phyloP scores from a whole-genome alignment of 2,888 invertebrate genomes.

The Drosophila pseudotakahashii region DNA sequence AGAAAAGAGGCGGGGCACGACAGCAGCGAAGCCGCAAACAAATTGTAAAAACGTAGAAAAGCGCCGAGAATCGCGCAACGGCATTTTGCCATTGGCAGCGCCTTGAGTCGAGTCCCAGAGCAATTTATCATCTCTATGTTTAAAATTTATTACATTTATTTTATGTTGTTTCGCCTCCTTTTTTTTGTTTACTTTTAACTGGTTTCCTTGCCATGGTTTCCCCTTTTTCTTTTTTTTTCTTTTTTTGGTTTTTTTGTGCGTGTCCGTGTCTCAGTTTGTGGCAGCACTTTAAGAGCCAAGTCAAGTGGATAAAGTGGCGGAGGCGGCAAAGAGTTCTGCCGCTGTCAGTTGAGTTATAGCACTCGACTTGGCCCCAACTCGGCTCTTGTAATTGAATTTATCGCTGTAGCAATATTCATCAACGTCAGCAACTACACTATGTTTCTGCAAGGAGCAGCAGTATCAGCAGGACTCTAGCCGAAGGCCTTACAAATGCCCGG shows the following conservation, averaged over 20 bases:
- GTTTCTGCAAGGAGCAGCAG: conserved; percentile 6
- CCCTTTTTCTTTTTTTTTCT: not conserved
- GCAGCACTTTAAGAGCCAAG: conserved; percentile 63
- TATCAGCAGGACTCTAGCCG: conserved; percentile 15
- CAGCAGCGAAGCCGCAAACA: conserved; percentile 71
- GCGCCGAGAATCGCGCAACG: conserved; percentile 43
- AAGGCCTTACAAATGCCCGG: conserved; percentile 45
- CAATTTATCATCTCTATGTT: conserved; percentile 80
- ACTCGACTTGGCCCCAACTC: conserved; percentile 41
- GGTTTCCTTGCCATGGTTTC: conserved; percentile 52
- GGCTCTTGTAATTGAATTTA: conserved; percentile 75
- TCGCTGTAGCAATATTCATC: conserved; percentile 70
- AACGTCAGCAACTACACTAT: conserved; percentile 53
- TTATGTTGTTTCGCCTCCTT: conserved; percentile 60
- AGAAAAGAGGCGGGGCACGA: conserved; percentile 28
- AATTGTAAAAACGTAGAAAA: conserved; percentile 66
- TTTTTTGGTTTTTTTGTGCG: not conserved
- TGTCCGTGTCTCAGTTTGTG: conserved; percentile 45
- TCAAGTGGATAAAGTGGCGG: conserved; percentile 49
- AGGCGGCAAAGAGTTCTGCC: conserved; percentile 52
- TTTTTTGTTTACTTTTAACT: conserved; percentile 62
- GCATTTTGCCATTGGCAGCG: conserved; percentile 57
- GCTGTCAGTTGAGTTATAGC: conserved; percentile 67
- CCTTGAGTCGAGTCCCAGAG: conserved; percentile 72
- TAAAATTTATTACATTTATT: conserved; percentile 80